Conservation (phyloP, 2,797 vertebrate species). For the Prionace glauca region DNA sequence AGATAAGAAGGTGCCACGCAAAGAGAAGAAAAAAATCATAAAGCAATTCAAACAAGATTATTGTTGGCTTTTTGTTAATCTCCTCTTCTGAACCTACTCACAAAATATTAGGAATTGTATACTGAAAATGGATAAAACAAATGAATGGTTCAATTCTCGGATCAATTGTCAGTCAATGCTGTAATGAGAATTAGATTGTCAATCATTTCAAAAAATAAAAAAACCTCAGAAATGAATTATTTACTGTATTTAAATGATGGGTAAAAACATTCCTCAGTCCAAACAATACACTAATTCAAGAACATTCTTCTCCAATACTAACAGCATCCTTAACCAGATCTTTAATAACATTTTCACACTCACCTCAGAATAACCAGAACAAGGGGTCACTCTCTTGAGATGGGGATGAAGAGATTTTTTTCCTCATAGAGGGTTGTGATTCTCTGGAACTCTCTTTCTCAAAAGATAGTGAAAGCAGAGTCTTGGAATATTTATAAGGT, state of each 20-base stretch:
- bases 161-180: slow-evolving; percentile 26
- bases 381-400: too few relatives aligned
- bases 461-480: too few relatives aligned
- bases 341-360: not conserved
- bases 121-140: not conserved
- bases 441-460: too few relatives aligned
- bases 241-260: not conserved
- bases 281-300: not conserved
- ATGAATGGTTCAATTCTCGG: slow-evolving; percentile 19
- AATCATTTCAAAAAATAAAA: slow-evolving; percentile 33
- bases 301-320: not conserved
- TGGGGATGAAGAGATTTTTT: too few relatives aligned
- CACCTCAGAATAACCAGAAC: not conserved
- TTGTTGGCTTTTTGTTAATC: slow-evolving; percentile 39
- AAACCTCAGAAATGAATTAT: not conserved
- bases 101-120: slow-evolving; percentile 13
- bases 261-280: not conserved
- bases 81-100: slow-evolving; percentile 38
- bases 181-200: not conserved
- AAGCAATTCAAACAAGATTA: slow-evolving; percentile 39
- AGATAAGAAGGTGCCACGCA: slow-evolving; percentile 20
- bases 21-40: slow-evolving; percentile 3
- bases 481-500: too few relatives aligned
- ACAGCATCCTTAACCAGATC: not conserved
- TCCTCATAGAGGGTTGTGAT: too few relatives aligned